These are phyloP conservation scores for Pseudococcus viburni DNA, from an alignment of 2,888 invertebrate genomes.

Conservation along the genomic window DNA sequence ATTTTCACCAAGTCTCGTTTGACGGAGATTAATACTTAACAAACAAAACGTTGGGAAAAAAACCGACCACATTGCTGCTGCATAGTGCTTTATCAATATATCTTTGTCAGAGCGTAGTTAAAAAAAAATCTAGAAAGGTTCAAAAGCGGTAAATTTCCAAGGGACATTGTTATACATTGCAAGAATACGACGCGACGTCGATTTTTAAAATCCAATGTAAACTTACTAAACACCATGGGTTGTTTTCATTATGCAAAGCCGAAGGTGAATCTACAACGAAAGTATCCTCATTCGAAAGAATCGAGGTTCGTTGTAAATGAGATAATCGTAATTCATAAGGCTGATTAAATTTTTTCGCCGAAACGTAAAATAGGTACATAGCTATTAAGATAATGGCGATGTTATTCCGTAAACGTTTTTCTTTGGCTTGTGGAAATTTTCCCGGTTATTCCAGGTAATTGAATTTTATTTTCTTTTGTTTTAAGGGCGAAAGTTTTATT, in stretches of 20 bases:
- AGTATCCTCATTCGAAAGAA: neutral
- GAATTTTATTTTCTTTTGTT: neutral
- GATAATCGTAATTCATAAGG: neutral
- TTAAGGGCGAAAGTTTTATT: slow-evolving; percentile 14
- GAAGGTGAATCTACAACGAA: neutral
- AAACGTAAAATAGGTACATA: too few species aligned
- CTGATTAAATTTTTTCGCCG: too few species aligned
- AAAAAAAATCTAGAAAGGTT: neutral
- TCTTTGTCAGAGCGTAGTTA: slow-evolving; percentile 8
- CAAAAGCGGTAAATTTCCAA: slow-evolving; percentile 29
- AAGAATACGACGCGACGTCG: neutral
- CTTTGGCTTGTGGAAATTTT: neutral
- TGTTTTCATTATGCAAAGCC: neutral
- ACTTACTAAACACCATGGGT: neutral
- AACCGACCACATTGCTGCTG: neutral
- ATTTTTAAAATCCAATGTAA: slow-evolving; percentile 8
- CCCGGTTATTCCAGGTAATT: neutral
- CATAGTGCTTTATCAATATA: slow-evolving; percentile 31
- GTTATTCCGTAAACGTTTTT: neutral
- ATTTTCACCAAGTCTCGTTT: neutral
- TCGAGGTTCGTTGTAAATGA: slow-evolving; percentile 6
- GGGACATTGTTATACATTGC: neutral
- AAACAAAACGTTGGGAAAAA: neutral
- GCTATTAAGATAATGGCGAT: neutral
- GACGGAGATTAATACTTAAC: slow-evolving; percentile 40